These are phyloP conservation scores for Macrosteles quadrilineatus DNA, from an alignment of 1,140 invertebrate species.

Conservation along the genomic window DNA sequence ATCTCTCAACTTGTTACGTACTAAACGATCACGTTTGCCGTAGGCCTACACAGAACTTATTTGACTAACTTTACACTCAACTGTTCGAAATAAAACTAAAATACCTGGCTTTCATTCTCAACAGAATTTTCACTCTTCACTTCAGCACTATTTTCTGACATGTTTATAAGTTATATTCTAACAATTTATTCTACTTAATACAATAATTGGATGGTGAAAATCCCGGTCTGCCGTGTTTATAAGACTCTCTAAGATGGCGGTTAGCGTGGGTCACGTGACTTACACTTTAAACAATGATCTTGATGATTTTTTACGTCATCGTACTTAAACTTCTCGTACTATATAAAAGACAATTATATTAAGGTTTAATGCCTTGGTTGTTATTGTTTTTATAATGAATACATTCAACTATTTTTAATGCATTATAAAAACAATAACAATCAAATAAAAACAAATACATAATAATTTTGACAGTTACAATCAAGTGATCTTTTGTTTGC, in stretches of 20 bases:
- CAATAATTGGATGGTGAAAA: no score
- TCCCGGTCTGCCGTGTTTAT: slow-evolving; percentile 52
- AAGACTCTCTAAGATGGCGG: slow-evolving; percentile 57
- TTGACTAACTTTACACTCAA: slow-evolving; percentile 42
- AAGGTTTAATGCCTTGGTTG: no score
- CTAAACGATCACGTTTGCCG: slow-evolving; percentile 40
- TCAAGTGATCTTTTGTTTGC: no score
- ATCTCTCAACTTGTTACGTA: no score
- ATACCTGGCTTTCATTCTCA: slow-evolving; percentile 48
- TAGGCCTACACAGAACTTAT: slow-evolving; percentile 16
- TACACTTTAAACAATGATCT: slow-evolving; percentile 45
- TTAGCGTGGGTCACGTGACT: slow-evolving; percentile 59
- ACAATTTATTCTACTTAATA: no score
- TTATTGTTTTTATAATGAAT: no score
- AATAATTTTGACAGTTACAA: no score
- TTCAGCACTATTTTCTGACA: slow-evolving; percentile 56
- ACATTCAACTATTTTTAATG: no score
- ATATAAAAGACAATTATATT: no score
- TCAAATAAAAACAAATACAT: no score
- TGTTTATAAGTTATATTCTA: slow-evolving; percentile 45
- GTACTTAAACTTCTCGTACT: no score
- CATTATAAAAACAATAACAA: no score
- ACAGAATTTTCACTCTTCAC: slow-evolving; percentile 56
- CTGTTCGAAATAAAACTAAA: slow-evolving; percentile 48
- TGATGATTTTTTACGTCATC: background rate